These are phyloP conservation scores for Tuta absoluta DNA, from an alignment of 2,888 invertebrate genomes.

Conservation along the genomic window DNA sequence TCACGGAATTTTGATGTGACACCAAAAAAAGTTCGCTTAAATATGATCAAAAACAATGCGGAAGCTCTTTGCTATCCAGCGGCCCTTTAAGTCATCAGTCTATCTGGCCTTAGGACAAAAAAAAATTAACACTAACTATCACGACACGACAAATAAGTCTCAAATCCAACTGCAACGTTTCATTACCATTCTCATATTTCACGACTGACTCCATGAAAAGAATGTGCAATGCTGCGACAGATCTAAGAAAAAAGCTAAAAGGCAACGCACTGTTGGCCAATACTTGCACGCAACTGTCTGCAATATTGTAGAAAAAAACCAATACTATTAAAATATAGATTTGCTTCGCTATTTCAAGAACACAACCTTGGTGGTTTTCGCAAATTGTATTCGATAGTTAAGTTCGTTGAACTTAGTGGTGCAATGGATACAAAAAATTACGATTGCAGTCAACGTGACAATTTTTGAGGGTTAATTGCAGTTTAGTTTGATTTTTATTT, in stretches of 20 bases:
- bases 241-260: slow-evolving; percentile 18
- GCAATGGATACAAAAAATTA: slow-evolving; percentile 26
- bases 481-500: background rate
- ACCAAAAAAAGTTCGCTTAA: no score
- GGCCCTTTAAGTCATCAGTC: no score
- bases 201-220: slow-evolving; percentile 17
- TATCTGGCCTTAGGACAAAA: no score
- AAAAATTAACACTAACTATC: no score
- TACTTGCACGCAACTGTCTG: slow-evolving; percentile 59
- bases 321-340: slow-evolving; percentile 67
- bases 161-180: background rate
- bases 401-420: slow-evolving; percentile 44
- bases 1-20: no score
- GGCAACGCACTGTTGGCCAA: slow-evolving; percentile 63
- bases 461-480: slow-evolving; percentile 29
- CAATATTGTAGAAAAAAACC: slow-evolving; percentile 50
- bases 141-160: background rate
- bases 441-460: slow-evolving; percentile 50
- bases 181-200: slow-evolving; percentile 13
- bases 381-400: slow-evolving; percentile 56
- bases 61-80: no score
- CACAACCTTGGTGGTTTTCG: slow-evolving; percentile 71
- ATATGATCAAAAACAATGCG: no score
- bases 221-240: slow-evolving; percentile 20
- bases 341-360: slow-evolving; percentile 67